Conservation (phyloP, 2,797 vertebrate genomes). For the Anguilla marmorata region DNA sequence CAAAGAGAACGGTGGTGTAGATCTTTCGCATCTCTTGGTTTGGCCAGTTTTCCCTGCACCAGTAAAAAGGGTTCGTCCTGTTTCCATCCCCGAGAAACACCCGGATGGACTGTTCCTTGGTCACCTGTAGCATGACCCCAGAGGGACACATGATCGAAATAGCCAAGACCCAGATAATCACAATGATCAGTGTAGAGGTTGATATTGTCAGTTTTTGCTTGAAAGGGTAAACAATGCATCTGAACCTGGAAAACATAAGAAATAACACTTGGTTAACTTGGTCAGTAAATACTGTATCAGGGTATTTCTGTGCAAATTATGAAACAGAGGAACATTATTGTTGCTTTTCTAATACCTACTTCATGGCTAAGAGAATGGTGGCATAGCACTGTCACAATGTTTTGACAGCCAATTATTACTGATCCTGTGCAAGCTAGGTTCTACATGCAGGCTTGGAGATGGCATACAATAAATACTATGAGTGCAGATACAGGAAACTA, state of each 20-base stretch:
- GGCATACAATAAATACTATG: neutral
- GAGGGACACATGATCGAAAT: conserved; percentile 72
- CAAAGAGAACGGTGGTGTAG: conserved; percentile 72
- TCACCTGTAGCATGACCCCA: conserved; percentile 68
- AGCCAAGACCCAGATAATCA: conserved; percentile 70
- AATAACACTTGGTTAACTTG: neutral
- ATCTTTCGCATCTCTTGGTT: conserved; percentile 67
- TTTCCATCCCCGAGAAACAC: conserved; percentile 57
- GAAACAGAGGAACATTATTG: neutral
- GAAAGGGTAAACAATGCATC: conserved; percentile 68
- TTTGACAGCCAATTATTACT: neutral
- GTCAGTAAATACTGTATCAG: neutral
- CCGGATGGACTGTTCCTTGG: conserved; percentile 63
- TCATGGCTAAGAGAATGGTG: neutral
- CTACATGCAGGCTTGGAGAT: neutral
- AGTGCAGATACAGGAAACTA: neutral
- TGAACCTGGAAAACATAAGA: conserved; percentile 61
- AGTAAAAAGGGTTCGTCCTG: conserved; percentile 60
- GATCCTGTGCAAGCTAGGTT: neutral
- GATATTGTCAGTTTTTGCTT: conserved; percentile 68
- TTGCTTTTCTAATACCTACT: neutral
- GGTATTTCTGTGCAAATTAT: neutral
- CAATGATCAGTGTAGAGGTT: conserved; percentile 51
- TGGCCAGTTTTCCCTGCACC: conserved; percentile 76
- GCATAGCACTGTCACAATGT: neutral